These are phyloP conservation scores for Drosophila rufa DNA, from an alignment of 1,140 invertebrate species.

Conservation along the genomic window DNA sequence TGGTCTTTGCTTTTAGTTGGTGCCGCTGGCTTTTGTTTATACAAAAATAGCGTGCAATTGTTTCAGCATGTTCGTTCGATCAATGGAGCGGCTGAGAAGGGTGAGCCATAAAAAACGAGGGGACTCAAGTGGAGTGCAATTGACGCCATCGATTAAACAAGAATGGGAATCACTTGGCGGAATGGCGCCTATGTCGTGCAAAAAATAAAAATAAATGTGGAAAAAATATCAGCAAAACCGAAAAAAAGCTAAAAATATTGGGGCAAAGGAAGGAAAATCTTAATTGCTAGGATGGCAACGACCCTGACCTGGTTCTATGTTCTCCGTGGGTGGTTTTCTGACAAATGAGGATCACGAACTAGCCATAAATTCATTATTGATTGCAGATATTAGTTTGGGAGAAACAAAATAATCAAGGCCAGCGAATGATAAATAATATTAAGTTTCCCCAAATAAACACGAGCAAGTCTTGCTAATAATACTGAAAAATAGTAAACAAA, in stretches of 20 bases:
- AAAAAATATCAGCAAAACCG: background rate
- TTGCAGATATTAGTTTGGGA: background rate
- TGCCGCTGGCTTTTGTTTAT: slow-evolving; percentile 23
- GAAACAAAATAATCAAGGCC: background rate
- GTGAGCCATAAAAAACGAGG: slow-evolving; percentile 25
- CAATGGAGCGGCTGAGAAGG: background rate
- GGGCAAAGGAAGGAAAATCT: slow-evolving; percentile 2
- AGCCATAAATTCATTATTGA: background rate
- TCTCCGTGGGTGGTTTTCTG: background rate
- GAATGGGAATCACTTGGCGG: slow-evolving; percentile 40
- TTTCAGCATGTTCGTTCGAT: slow-evolving; percentile 28
- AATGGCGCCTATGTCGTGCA: slow-evolving; percentile 7
- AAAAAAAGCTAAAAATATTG: background rate
- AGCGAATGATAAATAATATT: background rate
- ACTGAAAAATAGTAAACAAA: background rate
- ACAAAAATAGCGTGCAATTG: slow-evolving; percentile 45
- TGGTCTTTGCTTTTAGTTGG: slow-evolving; percentile 7
- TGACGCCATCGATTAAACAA: slow-evolving; percentile 80
- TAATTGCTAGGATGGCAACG: slow-evolving; percentile 36
- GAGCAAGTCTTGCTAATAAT: background rate
- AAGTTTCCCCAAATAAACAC: background rate
- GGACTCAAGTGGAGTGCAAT: slow-evolving; percentile 61
- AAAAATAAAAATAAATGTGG: background rate
- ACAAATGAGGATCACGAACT: slow-evolving; percentile 7
- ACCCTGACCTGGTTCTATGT: slow-evolving; percentile 50